Conservation (phyloP, 1,140 invertebrate genomes). For the Pomacea maculata region DNA sequence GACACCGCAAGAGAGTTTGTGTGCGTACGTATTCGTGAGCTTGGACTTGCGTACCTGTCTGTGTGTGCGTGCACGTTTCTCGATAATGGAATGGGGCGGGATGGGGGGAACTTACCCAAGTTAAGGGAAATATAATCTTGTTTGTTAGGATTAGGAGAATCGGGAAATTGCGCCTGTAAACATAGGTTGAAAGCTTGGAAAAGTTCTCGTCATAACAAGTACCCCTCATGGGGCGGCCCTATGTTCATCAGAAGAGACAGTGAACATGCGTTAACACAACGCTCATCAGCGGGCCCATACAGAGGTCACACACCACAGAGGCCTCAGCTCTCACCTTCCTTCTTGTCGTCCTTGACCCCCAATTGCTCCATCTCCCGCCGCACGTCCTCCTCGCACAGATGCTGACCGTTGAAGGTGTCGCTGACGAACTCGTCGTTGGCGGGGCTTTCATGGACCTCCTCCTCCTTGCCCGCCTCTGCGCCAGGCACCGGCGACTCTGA, state of each 20-base stretch:
- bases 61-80: neutral
- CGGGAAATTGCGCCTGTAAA: neutral
- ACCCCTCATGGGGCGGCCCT: no score
- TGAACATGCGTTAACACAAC: neutral
- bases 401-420: constrained; percentile 63
- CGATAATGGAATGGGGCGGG: neutral
- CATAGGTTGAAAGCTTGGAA: neutral
- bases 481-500: constrained; percentile 39
- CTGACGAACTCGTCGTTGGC: constrained; percentile 66
- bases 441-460: constrained; percentile 44
- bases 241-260: neutral
- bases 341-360: constrained; percentile 52
- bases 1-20: neutral
- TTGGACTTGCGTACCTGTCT: neutral
- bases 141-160: neutral
- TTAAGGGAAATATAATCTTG: neutral
- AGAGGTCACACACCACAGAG: neutral
- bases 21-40: neutral
- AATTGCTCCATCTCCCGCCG: constrained; percentile 66
- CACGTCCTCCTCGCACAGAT: constrained; percentile 66
- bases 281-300: no score
- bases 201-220: neutral
- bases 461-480: constrained; percentile 35
- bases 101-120: neutral
- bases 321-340: constrained; percentile 18